Evolutionary conservation across 2,113 vertebrate species (phyloP).

Genomic region (Chinchilla lanigera): DNA sequence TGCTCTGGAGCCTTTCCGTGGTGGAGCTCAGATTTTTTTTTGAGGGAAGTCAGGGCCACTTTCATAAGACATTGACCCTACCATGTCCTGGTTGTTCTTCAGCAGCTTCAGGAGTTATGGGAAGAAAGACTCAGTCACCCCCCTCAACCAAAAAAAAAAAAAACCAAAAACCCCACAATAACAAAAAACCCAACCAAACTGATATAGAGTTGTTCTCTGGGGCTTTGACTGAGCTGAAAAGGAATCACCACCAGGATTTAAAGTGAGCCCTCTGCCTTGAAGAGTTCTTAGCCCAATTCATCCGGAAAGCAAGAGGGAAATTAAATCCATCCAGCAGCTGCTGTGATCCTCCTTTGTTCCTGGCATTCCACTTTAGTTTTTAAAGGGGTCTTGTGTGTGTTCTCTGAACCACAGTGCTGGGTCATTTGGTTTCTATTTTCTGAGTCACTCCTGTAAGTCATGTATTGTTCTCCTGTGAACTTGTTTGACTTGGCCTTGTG

Average conservation of each 20-base stretch:
- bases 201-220: neutral
- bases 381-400: neutral
- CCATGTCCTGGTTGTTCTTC: neutral
- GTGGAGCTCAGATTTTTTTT: neutral
- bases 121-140: neutral
- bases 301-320: neutral
- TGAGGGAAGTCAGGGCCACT: neutral
- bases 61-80: neutral
- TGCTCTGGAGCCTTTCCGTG: neutral
- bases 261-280: neutral
- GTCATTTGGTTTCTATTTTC: conserved; percentile 5
- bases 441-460: neutral
- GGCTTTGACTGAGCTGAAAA: neutral
- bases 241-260: neutral
- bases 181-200: neutral
- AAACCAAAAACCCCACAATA: too few relatives aligned
- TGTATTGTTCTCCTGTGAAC: neutral
- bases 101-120: neutral
- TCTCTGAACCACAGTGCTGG: neutral
- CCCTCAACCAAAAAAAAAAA: neutral
- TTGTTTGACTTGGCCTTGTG: neutral
- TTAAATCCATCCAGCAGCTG: neutral
- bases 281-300: neutral
- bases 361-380: neutral
- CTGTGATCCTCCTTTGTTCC: neutral